Percentiles rank a stretch among this genome's conserved stretches.
Conservation (phyloP, 2,888 invertebrate genomes). For the Andrena fulva region DNA sequence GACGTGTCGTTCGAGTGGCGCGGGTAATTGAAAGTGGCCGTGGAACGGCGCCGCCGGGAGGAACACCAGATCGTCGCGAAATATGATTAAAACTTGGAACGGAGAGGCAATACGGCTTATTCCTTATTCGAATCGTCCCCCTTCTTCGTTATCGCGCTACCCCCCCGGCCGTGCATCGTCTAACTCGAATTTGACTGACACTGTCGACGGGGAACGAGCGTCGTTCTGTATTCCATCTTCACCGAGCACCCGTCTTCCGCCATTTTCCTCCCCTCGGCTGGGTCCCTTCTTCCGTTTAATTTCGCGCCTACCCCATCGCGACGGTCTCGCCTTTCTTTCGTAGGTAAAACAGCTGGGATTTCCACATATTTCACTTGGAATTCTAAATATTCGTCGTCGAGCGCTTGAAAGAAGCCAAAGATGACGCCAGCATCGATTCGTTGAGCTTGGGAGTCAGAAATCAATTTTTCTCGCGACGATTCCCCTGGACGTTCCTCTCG, state of each 20-base stretch:
- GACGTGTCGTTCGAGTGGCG: constrained; percentile 7
- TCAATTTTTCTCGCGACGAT: constrained; percentile 25
- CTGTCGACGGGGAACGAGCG: constrained; percentile 11
- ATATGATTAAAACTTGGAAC: constrained; percentile 41
- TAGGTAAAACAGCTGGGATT: not conserved
- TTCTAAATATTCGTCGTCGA: not conserved
- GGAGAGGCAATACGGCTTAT: not conserved
- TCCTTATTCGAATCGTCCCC: constrained; percentile 35
- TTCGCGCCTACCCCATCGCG: constrained; percentile 8
- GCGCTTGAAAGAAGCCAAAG: no score
- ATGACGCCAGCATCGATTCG: not conserved
- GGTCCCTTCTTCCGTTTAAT: constrained; percentile 44
- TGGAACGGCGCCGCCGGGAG: not conserved
- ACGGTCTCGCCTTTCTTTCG: not conserved
- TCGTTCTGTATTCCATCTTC: constrained; percentile 22
- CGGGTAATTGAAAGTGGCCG: constrained; percentile 38
- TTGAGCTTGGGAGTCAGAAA: not conserved
- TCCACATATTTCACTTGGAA: not conserved
- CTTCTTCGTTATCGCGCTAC: constrained; percentile 28
- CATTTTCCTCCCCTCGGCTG: not conserved
- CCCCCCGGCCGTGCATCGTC: not conserved
- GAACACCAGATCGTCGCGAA: constrained; percentile 3
- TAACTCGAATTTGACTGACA: constrained; percentile 47
- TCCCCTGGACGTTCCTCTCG: not conserved
- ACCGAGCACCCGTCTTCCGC: not conserved